These are phyloP conservation scores for cattle (Bos taurus) DNA, from an alignment of 2,113 vertebrate genomes.

Conservation along the genomic window DNA sequence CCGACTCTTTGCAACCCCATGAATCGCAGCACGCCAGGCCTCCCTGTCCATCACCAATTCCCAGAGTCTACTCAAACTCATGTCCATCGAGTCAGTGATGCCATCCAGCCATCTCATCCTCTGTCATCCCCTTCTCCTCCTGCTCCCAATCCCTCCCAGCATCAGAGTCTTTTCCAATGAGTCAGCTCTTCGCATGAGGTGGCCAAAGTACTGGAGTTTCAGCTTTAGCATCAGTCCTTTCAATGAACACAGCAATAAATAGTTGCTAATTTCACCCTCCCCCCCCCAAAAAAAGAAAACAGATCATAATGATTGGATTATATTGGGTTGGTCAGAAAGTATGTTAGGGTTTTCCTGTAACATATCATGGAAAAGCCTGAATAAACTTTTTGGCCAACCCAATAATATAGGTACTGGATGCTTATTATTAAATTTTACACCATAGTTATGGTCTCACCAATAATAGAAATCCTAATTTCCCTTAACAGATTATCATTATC, in stretches of 20 bases:
- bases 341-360: background rate
- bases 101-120: too few relatives aligned
- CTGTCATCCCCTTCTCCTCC: too few relatives aligned
- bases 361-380: background rate
- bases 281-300: background rate
- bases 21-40: too few relatives aligned
- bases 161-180: too few relatives aligned
- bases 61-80: too few relatives aligned
- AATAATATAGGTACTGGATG: background rate
- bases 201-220: too few relatives aligned
- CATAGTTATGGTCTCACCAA: background rate
- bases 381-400: background rate
- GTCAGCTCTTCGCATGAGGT: too few relatives aligned
- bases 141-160: too few relatives aligned
- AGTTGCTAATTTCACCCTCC: background rate
- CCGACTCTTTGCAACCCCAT: too few relatives aligned
- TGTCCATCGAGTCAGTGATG: too few relatives aligned
- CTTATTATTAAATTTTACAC: slow-evolving; percentile 13
- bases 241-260: background rate
- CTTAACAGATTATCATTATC: background rate
- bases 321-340: background rate
- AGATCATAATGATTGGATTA: background rate
- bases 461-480: background rate
- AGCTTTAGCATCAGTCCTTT: too few relatives aligned
- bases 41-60: too few relatives aligned